Percentiles rank a stretch among this genome's conserved stretches.
Conservation (phyloP, 2,888 invertebrate genomes). For the Andricus curvator region DNA sequence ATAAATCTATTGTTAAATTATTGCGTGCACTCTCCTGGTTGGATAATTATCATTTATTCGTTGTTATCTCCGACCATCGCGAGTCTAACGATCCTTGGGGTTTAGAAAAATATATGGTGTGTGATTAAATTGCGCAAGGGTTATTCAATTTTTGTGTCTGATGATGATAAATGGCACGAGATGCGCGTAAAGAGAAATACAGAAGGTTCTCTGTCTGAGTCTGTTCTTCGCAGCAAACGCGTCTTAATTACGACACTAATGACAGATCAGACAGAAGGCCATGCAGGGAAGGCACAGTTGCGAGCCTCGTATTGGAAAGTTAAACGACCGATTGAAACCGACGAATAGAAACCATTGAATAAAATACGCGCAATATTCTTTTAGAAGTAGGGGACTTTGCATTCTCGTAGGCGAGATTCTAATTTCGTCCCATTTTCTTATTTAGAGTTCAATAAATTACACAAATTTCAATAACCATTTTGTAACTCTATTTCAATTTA, state of each 20-base stretch:
- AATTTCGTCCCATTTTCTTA: neutral
- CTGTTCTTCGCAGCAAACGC: conserved; percentile 32
- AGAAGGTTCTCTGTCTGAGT: conserved; percentile 22
- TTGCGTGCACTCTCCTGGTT: conserved; percentile 44
- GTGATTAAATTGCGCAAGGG: neutral
- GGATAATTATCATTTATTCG: conserved; percentile 52
- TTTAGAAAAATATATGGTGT: no score
- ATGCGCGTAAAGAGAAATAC: neutral
- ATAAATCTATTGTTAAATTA: conserved; percentile 57
- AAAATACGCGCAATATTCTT: neutral
- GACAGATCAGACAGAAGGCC: conserved; percentile 41
- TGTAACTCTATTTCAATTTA: no score
- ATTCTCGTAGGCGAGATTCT: neutral
- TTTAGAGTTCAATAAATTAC: neutral
- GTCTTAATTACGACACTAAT: conserved; percentile 40
- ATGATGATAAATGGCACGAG: conserved; percentile 5
- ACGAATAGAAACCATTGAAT: conserved; percentile 8
- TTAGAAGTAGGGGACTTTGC: neutral
- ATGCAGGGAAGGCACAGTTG: neutral
- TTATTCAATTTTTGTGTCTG: neutral
- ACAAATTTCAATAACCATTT: neutral
- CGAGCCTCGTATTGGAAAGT: conserved; percentile 1
- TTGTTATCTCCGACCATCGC: conserved; percentile 17
- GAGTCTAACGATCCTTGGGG: neutral
- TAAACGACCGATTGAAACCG: conserved; percentile 12